Conservation (phyloP, 2,113 vertebrate genomes). For the Chroicocephalus ridibundus region DNA sequence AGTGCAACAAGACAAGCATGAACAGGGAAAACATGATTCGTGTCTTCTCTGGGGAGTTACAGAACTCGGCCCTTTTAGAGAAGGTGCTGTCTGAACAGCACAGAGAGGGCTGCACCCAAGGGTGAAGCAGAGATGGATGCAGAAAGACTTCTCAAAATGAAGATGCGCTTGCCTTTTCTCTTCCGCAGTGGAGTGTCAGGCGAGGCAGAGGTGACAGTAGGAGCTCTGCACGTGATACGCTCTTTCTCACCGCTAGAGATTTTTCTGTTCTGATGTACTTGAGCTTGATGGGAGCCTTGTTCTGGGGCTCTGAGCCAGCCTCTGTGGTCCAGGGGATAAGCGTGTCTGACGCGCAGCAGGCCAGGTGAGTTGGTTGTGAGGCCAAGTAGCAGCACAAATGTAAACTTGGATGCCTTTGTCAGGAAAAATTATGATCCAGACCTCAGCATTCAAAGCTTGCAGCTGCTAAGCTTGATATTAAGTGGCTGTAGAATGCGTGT, state of each 20-base stretch:
- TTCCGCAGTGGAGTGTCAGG: fast-evolving
- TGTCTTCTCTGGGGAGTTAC: not conserved
- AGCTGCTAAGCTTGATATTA: slow-evolving; percentile 57
- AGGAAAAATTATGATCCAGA: not conserved
- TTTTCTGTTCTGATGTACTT: fast-evolving
- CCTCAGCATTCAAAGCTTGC: slow-evolving; percentile 3
- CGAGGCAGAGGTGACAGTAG: not conserved
- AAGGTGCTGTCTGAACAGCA: not conserved
- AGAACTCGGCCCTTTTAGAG: not conserved
- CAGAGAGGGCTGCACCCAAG: not conserved
- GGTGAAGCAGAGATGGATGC: not conserved
- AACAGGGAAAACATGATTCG: not conserved
- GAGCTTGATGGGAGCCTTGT: not conserved
- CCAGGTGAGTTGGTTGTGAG: not conserved
- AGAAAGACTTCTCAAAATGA: not conserved
- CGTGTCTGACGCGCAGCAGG: not conserved
- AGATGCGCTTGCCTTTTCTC: not conserved
- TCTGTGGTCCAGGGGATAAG: not conserved
- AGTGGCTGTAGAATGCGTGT: slow-evolving; percentile 41
- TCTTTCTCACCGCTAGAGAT: not conserved
- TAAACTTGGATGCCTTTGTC: not conserved
- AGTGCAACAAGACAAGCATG: fast-evolving
- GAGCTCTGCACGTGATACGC: fast-evolving
- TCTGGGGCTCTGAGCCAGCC: not conserved
- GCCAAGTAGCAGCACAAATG: not conserved